phyloP scores from a whole-genome alignment of 1,140 invertebrate species.

The Eciton burchellii region DNA sequence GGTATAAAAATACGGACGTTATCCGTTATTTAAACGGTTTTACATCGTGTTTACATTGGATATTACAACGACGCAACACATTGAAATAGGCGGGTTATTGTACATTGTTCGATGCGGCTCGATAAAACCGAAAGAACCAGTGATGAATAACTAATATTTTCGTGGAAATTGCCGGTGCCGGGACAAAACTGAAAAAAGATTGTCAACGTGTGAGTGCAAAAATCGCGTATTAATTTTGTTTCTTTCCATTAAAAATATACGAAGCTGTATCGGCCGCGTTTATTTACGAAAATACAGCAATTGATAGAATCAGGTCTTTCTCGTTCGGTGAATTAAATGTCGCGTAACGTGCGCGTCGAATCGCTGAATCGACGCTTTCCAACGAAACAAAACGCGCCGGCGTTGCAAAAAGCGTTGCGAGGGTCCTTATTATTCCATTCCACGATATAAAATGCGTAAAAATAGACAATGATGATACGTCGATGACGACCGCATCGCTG shows the following conservation, averaged over 20 bases:
- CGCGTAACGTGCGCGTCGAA: neutral
- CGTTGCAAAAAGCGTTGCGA: neutral
- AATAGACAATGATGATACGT: constrained; percentile 38
- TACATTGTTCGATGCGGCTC: neutral
- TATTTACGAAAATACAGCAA: constrained; percentile 2
- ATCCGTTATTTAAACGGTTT: constrained; percentile 26
- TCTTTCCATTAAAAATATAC: neutral
- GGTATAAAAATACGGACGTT: constrained; percentile 5
- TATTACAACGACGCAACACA: neutral
- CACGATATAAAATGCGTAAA: neutral
- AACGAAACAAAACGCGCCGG: neutral
- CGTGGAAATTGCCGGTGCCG: neutral
- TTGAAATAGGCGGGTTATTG: neutral
- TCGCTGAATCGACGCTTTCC: neutral
- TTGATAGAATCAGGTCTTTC: neutral
- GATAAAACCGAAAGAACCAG: constrained; percentile 1
- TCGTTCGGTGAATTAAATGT: neutral
- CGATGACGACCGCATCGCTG: constrained; percentile 42
- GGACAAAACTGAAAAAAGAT: constrained; percentile 23
- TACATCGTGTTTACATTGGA: neutral
- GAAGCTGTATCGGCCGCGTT: neutral
- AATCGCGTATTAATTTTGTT: neutral
- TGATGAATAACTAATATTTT: constrained; percentile 37
- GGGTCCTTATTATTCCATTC: neutral
- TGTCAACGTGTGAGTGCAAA: neutral